A percentile compares a stretch with the other conserved stretches of the same genome.
Evolutionary conservation across 2,888 invertebrate species (phyloP).

Genomic region (Erebia ligea): DNA sequence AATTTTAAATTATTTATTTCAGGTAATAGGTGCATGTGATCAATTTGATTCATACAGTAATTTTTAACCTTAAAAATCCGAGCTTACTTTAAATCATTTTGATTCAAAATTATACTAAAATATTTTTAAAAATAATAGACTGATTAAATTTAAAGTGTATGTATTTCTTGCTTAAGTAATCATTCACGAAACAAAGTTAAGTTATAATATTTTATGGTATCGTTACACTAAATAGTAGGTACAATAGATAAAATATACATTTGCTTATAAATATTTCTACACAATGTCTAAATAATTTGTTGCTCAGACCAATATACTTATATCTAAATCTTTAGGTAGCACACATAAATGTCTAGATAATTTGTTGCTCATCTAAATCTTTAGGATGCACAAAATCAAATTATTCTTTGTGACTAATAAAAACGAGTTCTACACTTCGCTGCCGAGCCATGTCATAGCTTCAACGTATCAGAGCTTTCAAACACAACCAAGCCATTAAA

Average conservation of each 20-base stretch:
- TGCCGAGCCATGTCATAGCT: too few species aligned
- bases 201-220: conserved; percentile 20
- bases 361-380: conserved; percentile 31
- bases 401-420: conserved; percentile 23
- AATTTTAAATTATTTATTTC: too few species aligned
- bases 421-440: too few species aligned
- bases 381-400: conserved; percentile 18
- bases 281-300: conserved; percentile 36
- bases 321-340: conserved; percentile 21
- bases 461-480: too few species aligned
- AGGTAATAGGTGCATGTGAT: too few species aligned
- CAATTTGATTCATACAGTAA: too few species aligned
- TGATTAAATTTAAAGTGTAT: conserved; percentile 30
- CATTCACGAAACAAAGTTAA: conserved; percentile 33
- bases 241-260: conserved; percentile 42
- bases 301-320: conserved; percentile 39
- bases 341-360: conserved; percentile 37
- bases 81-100: too few species aligned
- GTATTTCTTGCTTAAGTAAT: conserved; percentile 37
- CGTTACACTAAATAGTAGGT: conserved; percentile 31
- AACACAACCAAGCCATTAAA: too few species aligned
- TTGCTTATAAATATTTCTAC: conserved; percentile 37
- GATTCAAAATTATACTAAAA: too few species aligned
- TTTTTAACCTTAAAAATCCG: too few species aligned
- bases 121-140: conserved; percentile 18